Base-by-base conservation (phyloP, 2,888 invertebrate genomes). In the Eremobia ochroleuca region DNA sequence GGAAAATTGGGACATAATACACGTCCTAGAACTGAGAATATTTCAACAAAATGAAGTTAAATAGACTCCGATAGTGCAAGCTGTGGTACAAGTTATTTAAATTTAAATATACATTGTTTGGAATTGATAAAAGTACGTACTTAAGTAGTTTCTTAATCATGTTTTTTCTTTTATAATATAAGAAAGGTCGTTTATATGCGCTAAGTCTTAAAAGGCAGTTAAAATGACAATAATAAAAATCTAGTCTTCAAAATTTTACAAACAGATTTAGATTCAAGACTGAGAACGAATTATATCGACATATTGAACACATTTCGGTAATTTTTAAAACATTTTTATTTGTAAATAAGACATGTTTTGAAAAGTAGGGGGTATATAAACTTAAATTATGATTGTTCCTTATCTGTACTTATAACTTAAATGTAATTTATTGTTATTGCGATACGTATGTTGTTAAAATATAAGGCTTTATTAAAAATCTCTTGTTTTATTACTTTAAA, bases 391-490 rank as follows among this genome's bases (percentile, higher is more conserved):
- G 83, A 89, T 94, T 93, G 95, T 96, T 95, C 96, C 95, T 95
- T 94, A 93, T 90, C 85, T 92, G 93, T 94, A 95, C 93, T 94
- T 94, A 95, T 91, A 91, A 90, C 92, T 91, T 90, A 90, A 91
- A 89, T 94, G 89, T 93, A 95, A 94, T 94, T 95, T 95, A 96
- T 96, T 88, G 89, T 88, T 96, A 95, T 95, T 95, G 93, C 92
- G 87, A 93, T 93, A 93, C 91, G 88, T 94, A 94, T 92, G 94
- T 96, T 96, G 95, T 95, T 95, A 93, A 92, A 95, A 95, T 93
- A 93, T 94, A 94, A 93, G 94, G 93, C 92, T 94, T 94, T 91
- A 92, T 90, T 86, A 89, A 88, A 67, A 85, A 73, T 87, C n/a
- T 82, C 34, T 77, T 65, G 89, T 93, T 92, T 93, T 73, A 87